Evolutionary conservation across 2,113 vertebrate species (phyloP), one percentile per base, ranked within the genome.

Genomic region (Peromyscus polionotus): DNA sequence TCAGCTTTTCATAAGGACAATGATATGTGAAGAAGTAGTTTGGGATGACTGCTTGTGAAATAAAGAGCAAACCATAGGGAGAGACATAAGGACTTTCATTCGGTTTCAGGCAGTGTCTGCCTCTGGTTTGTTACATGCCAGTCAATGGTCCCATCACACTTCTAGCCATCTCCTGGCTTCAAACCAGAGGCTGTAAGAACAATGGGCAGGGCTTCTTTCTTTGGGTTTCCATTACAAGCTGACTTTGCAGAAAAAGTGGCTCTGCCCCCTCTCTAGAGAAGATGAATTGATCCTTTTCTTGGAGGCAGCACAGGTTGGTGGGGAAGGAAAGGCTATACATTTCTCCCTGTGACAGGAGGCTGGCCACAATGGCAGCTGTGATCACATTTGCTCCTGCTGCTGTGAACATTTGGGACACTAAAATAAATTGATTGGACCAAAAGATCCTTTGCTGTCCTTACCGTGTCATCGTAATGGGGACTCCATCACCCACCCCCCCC

Each of bases 381-480:
- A 31, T 54, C 31, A 13, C 3, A 24, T 48, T n/a, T 48, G 68
- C 84, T 68, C 57, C 95, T 67, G 45, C 73, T 51, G 39, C 85
- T 76, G 10, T 4, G 84, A 90, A 57, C 96, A 65, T 83, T 92
- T 57, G 75, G 93, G 90, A 96, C 79, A 81, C 91, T 96, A 91
- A 97, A 96, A 94, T 96, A 95, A 97, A 96, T 75, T 45, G 96
- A 97, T 79, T 57, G 94, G 31, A 31, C 63, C 26, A 4, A 31
- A 93, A 76, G 88, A 93, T 90, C 61, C 94, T 72, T 90, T 84
- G 3, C 83, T 80, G n/a, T 87, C 85, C 73, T 93, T 28, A 79
- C 86, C 93, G 51, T 70, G 88, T 97, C 97, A 94, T 61, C 88
- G 26, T 94, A 86, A 93, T 84, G 96, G 97, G 88, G 73, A 89